phyloP scores from a whole-genome alignment of 2,888 invertebrate genomes.

The Mythimna ferrago region DNA sequence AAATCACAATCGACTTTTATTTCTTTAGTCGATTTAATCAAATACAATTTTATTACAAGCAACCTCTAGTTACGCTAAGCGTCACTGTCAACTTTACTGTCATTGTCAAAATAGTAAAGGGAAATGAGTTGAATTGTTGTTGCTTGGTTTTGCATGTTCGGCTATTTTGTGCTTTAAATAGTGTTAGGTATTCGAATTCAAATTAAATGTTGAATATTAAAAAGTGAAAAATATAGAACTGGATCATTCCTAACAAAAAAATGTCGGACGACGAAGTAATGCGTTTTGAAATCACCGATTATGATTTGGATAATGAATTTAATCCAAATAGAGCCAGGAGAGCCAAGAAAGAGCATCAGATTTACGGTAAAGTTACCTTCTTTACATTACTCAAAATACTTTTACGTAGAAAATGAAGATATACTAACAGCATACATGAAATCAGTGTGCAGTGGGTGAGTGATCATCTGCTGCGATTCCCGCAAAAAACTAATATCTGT shows the following conservation, averaged over 20 bases:
- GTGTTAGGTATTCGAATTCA: background rate
- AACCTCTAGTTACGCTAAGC: background rate
- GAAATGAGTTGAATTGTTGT: background rate
- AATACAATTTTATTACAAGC: no score
- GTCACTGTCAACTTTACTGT: background rate
- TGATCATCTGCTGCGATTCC: no score
- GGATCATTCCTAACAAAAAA: conserved; percentile 24
- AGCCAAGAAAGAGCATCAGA: conserved; percentile 97
- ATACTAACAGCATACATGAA: background rate
- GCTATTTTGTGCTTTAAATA: background rate
- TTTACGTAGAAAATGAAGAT: background rate
- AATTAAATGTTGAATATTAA: background rate
- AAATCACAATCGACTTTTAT: no score
- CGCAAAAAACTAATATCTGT: no score
- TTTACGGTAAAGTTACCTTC: conserved; percentile 93
- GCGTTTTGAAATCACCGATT: conserved; percentile 98
- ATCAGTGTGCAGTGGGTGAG: no score
- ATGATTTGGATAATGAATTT: conserved; percentile 98
- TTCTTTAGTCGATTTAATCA: conserved; percentile 1
- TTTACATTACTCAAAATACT: background rate
- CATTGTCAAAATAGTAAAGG: conserved; percentile 21
- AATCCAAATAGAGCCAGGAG: conserved; percentile 94
- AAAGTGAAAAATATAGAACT: background rate
- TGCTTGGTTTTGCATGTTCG: background rate
- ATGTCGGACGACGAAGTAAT: conserved; percentile 97